Evolutionary conservation across 1,140 invertebrate genomes (phyloP).

Genomic region (Listronotus bonariensis): DNA sequence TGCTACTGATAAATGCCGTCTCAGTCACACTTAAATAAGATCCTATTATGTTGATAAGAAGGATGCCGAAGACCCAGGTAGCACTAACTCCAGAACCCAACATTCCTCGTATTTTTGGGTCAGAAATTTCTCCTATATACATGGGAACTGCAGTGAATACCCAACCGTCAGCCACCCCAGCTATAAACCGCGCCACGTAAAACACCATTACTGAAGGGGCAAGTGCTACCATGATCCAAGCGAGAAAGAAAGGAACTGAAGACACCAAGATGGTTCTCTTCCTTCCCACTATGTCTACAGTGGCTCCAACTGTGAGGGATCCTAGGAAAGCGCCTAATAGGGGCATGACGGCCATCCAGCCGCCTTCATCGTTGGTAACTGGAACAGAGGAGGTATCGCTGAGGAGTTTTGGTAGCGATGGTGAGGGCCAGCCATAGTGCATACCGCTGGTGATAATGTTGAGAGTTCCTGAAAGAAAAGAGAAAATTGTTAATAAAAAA

Average conservation of each 20-base stretch:
- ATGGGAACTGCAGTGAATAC: conserved; percentile 68
- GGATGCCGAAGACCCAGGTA: conserved; percentile 63
- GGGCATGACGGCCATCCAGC: conserved; percentile 63
- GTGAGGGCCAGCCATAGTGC: conserved; percentile 51
- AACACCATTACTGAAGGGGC: conserved; percentile 58
- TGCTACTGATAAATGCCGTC: conserved; percentile 63
- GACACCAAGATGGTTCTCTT: conserved; percentile 69
- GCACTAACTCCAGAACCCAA: conserved; percentile 46
- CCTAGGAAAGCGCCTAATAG: conserved; percentile 59
- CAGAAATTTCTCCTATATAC: conserved; percentile 71
- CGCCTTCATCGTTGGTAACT: conserved; percentile 63
- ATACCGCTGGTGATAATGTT: conserved; percentile 49
- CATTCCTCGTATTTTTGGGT: conserved; percentile 68
- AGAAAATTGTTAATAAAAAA: too few relatives aligned
- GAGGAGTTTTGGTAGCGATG: conserved; percentile 44
- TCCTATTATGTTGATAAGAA: conserved; percentile 71
- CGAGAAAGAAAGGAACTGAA: conserved; percentile 64
- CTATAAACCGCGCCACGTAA: conserved; percentile 60
- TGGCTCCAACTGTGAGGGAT: conserved; percentile 54
- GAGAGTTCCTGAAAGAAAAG: conserved; percentile 43
- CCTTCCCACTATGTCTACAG: conserved; percentile 64
- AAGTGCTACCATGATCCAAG: conserved; percentile 69
- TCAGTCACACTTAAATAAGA: conserved; percentile 63
- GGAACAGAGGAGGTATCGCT: conserved; percentile 49
- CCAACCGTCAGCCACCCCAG: conserved; percentile 71